Evolutionary conservation across 2,888 invertebrate genomes (phyloP).

Genomic region (Luperina testacea): DNA sequence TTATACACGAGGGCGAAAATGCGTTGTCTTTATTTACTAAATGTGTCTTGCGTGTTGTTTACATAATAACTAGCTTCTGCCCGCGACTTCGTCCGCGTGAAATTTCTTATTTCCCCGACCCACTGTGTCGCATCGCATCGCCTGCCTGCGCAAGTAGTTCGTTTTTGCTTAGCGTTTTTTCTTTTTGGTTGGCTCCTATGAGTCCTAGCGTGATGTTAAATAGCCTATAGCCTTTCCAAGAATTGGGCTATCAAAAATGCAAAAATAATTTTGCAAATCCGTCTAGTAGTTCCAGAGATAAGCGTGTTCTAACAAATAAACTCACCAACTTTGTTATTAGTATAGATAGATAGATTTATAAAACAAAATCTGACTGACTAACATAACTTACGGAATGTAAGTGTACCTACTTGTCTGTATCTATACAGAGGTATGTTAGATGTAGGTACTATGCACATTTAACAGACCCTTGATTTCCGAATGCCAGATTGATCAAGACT

Average conservation of each 20-base stretch:
- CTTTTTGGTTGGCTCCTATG: background rate
- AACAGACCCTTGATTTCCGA: background rate
- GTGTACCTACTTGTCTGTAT: background rate
- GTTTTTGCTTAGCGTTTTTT: background rate
- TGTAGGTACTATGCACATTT: background rate
- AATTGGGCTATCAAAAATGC: background rate
- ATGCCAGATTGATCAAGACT: background rate
- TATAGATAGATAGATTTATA: background rate
- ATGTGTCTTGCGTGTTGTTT: background rate
- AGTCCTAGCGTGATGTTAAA: background rate
- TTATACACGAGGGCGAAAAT: slow-evolving; percentile 33
- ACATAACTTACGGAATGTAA: background rate
- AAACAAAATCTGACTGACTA: background rate
- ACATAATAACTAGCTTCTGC: background rate
- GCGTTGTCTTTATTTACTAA: slow-evolving; percentile 14
- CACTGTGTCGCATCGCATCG: background rate
- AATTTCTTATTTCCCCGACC: background rate
- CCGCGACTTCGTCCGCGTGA: background rate
- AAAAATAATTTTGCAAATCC: background rate
- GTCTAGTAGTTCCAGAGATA: no score
- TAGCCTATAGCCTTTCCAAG: background rate
- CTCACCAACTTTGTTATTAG: no score
- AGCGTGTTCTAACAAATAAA: no score
- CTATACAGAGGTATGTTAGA: background rate
- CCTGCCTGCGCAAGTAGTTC: background rate